Evolutionary conservation across 1,140 invertebrate species (phyloP).

Genomic region (Zaprionus gabonicus): DNA sequence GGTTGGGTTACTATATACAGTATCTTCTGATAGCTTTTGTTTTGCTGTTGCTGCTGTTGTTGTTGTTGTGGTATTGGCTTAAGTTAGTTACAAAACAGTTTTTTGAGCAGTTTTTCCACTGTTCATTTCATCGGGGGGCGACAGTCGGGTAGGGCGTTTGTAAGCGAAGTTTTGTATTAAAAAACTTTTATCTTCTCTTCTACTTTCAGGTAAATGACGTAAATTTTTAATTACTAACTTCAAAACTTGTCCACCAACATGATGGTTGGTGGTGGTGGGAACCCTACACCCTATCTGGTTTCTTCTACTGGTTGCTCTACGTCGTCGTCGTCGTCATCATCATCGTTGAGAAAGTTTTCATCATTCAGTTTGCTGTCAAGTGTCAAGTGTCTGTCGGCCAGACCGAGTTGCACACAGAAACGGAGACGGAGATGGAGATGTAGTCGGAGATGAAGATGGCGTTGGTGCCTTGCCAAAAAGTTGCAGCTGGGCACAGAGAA

Average conservation of each 20-base stretch:
- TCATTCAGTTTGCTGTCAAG: constrained; percentile 74
- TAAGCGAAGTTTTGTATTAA: constrained; percentile 74
- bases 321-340: constrained; percentile 16
- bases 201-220: constrained; percentile 79
- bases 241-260: constrained; percentile 57
- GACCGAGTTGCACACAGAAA: not conserved
- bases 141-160: not conserved
- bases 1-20: constrained; percentile 2
- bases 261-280: constrained; percentile 3
- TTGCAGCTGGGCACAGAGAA: constrained; percentile 34
- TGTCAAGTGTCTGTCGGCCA: constrained; percentile 65
- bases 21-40: constrained; percentile 62
- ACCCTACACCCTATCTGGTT: not conserved
- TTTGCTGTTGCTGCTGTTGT: constrained; percentile 10
- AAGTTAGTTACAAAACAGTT: constrained; percentile 55
- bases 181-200: constrained; percentile 68
- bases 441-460: not conserved
- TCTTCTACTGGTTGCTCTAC: not conserved
- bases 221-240: constrained; percentile 78
- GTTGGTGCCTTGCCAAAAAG: constrained; percentile 22
- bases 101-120: constrained; percentile 18
- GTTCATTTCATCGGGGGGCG: constrained; percentile 3
- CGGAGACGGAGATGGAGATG: not conserved
- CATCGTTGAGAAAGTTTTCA: constrained; percentile 67
- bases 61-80: constrained; percentile 43